phyloP scores from a whole-genome alignment of 2,888 invertebrate species.

The Drosophila merina region DNA sequence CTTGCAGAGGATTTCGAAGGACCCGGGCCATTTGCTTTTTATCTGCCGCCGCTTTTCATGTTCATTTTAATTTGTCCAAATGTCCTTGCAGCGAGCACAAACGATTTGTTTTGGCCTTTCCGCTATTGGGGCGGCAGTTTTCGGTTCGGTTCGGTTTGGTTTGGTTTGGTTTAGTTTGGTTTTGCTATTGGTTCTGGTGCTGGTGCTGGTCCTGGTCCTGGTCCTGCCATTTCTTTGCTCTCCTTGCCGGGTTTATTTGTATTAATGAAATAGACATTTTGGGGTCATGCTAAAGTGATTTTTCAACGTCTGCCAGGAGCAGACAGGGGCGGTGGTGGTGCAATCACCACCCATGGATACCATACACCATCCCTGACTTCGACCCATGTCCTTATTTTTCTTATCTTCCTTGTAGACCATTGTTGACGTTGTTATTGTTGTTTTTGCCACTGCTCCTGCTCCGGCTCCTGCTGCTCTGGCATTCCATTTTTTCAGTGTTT shows the following conservation, averaged over 20 bases:
- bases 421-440: constrained; percentile 26
- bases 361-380: constrained; percentile 31
- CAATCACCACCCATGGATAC: not conserved
- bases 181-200: not conserved
- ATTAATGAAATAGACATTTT: constrained; percentile 81
- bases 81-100: constrained; percentile 73
- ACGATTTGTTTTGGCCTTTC: constrained; percentile 70
- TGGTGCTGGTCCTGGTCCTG: not conserved
- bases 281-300: constrained; percentile 81
- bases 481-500: constrained; percentile 60
- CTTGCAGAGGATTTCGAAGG: not conserved
- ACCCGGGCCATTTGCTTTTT: constrained; percentile 50
- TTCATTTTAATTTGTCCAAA: constrained; percentile 77
- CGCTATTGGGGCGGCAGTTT: constrained; percentile 30
- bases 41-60: constrained; percentile 67
- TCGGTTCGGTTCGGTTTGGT: constrained; percentile 8
- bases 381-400: constrained; percentile 42
- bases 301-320: constrained; percentile 73
- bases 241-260: constrained; percentile 67
- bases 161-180: constrained; percentile 10
- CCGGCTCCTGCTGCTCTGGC: constrained; percentile 1
- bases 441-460: not conserved
- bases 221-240: constrained; percentile 2
- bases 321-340: constrained; percentile 8
- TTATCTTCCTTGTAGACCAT: constrained; percentile 54